These are phyloP conservation scores for Ibidorhyncha struthersii DNA, from an alignment of 2,113 vertebrate genomes.

Conservation along the genomic window DNA sequence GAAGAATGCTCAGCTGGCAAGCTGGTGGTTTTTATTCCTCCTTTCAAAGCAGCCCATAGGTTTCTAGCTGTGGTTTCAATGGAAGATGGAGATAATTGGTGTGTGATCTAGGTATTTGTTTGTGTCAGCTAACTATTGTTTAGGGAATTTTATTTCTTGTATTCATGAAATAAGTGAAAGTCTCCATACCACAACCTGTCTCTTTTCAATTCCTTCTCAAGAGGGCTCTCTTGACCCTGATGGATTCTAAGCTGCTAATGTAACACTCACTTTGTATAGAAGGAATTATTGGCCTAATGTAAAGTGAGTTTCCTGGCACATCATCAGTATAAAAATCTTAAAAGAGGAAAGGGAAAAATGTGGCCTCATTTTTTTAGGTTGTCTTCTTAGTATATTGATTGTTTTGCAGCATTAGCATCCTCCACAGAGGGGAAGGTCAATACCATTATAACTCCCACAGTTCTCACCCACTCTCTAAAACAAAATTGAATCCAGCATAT, in stretches of 20 bases:
- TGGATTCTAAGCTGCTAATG: background rate
- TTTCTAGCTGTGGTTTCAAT: background rate
- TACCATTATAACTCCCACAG: slow-evolving; percentile 37
- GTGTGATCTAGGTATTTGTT: background rate
- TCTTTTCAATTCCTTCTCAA: background rate
- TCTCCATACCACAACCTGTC: background rate
- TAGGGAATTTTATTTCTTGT: background rate
- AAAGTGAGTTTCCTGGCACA: slow-evolving; percentile 39
- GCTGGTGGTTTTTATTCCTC: background rate
- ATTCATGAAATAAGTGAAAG: slow-evolving; percentile 4
- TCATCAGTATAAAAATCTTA: slow-evolving; percentile 32
- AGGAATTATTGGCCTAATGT: background rate
- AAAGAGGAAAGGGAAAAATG: slow-evolving; percentile 34
- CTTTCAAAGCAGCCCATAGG: background rate
- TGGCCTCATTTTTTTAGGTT: slow-evolving; percentile 50
- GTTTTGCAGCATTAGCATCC: slow-evolving; percentile 54
- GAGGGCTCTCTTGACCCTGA: background rate
- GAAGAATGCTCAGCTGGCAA: background rate
- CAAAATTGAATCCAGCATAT: slow-evolving; percentile 14
- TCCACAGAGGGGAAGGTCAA: slow-evolving; percentile 55
- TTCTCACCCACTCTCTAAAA: slow-evolving; percentile 32
- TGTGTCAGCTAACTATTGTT: background rate
- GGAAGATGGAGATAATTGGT: background rate
- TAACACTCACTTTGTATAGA: background rate
- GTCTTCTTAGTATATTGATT: slow-evolving; percentile 42